Base-by-base conservation (phyloP, 2,797 vertebrate genomes). In the Dromococcyx pavoninus region DNA sequence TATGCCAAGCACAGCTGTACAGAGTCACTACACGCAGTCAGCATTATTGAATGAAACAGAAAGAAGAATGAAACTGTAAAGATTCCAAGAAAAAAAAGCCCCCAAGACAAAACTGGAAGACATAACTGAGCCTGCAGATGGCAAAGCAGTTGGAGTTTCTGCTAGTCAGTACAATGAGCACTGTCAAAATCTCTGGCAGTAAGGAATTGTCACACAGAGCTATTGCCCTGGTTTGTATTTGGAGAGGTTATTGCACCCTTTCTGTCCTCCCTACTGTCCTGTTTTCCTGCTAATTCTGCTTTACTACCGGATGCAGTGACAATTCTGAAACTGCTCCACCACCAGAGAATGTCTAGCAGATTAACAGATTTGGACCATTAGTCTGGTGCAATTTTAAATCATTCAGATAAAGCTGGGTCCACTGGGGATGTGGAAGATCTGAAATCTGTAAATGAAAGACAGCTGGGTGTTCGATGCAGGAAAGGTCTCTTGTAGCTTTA, bases 11-110 rank as follows among this genome's bases (percentile, higher is more conserved):
- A 61, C 51, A 91, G 66, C 62, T 78, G 65, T 62, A 65, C 54
- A 44, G 17, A 51, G 35, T 81, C 4, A 2, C 32, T 94, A 79
- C 21, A 84, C 28, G 35, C 80, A 79, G 80, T 78, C 91, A 88
- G 21, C 66, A 57, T 69, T 56, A 61, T 61, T 89, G 92, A 91
- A 75, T 70, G 86, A 96, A 88, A 91, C 35, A 86, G 69, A 86
- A 88, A 61, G 65, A 83, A 24, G 83, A 73, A 53, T 18, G 15
- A 76, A 84, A 75, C 56, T 53, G 54, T 62, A 84, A 61, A 81
- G 78, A 94, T 88, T 84, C 43, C 37, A 73, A 53, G 51, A 65
- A 79, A 83, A 75, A 80, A n/a, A 54, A 37, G 3, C 5, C 43
- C 22, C 19, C 1, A 11, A 70, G 71, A 90, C 21, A 64, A 66